A percentile compares a stretch with the other conserved stretches of the same genome.
phyloP scores from a whole-genome alignment of 1,140 invertebrate species.

The Maconellicoccus hirsutus region DNA sequence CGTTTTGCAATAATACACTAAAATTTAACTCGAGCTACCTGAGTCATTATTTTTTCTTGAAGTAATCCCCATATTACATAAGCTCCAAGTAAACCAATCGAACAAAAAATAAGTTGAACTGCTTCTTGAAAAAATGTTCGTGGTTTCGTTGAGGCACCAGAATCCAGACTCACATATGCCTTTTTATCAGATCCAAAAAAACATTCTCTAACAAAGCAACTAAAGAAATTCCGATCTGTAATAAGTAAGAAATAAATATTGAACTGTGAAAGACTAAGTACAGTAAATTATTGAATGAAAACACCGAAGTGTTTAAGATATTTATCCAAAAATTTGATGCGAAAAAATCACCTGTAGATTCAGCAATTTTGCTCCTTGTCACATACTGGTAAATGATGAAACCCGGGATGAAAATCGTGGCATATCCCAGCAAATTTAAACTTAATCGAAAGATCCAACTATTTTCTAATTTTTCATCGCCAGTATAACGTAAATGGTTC shows the following conservation, averaged over 20 bases:
- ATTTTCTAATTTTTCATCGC: not conserved
- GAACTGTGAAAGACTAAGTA: not conserved
- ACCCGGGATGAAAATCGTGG: slow-evolving; percentile 74
- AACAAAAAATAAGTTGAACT: not conserved
- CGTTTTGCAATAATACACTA: slow-evolving; percentile 11
- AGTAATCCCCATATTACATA: slow-evolving; percentile 66
- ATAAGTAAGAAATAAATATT: not conserved
- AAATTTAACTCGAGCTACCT: slow-evolving; percentile 38
- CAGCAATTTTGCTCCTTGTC: slow-evolving; percentile 31
- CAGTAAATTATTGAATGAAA: no score
- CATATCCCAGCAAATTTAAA: slow-evolving; percentile 79
- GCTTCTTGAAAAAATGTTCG: not conserved
- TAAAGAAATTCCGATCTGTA: not conserved
- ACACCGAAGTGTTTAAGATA: no score
- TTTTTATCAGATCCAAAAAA: slow-evolving; percentile 9
- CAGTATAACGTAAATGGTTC: not conserved
- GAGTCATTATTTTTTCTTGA: slow-evolving; percentile 87
- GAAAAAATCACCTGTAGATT: not conserved
- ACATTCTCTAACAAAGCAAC: not conserved
- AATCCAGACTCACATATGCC: not conserved
- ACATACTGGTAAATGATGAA: slow-evolving; percentile 75
- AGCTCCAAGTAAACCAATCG: not conserved
- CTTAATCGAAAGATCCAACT: slow-evolving; percentile 61
- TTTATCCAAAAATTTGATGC: not conserved
- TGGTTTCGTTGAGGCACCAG: not conserved